Conservation (phyloP, 1,140 invertebrate genomes). For the Drosophila azteca region DNA sequence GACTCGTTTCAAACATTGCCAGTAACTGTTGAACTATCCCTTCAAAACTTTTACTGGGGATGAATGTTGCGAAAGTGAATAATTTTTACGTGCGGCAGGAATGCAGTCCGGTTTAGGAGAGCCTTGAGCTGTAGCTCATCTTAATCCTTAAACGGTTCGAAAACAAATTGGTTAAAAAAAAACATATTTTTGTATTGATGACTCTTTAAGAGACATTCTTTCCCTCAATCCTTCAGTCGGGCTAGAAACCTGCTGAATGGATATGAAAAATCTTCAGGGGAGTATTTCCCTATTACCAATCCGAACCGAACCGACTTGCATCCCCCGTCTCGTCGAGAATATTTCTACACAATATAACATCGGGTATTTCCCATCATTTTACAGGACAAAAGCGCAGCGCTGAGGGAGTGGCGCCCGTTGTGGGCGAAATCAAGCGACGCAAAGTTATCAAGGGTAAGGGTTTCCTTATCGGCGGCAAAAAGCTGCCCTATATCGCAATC, state of each 20-base stretch:
- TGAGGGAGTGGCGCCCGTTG: not conserved
- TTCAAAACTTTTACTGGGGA: too few species aligned
- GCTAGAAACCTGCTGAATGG: not conserved
- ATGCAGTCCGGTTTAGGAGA: too few species aligned
- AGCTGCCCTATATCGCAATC: conserved; percentile 42
- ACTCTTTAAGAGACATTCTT: too few species aligned
- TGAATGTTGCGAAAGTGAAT: too few species aligned
- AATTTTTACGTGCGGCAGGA: too few species aligned
- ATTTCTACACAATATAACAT: not conserved
- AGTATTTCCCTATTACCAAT: not conserved
- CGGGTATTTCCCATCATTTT: conserved; percentile 15
- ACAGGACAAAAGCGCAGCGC: conserved; percentile 44
- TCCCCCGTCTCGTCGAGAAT: not conserved
- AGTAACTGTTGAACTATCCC: too few species aligned
- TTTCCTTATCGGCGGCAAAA: conserved; percentile 44
- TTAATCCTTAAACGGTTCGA: too few species aligned
- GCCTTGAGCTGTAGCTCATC: too few species aligned
- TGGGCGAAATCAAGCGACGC: conserved; percentile 12
- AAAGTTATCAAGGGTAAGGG: not conserved
- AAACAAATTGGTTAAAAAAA: too few species aligned
- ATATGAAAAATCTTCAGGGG: not conserved
- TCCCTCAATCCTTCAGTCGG: too few species aligned
- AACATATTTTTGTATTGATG: too few species aligned
- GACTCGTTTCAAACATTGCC: not conserved
- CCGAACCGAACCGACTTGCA: conserved; percentile 5